Base-by-base conservation (phyloP, 2,113 vertebrate species). In the Rhinopithecus roxellana region DNA sequence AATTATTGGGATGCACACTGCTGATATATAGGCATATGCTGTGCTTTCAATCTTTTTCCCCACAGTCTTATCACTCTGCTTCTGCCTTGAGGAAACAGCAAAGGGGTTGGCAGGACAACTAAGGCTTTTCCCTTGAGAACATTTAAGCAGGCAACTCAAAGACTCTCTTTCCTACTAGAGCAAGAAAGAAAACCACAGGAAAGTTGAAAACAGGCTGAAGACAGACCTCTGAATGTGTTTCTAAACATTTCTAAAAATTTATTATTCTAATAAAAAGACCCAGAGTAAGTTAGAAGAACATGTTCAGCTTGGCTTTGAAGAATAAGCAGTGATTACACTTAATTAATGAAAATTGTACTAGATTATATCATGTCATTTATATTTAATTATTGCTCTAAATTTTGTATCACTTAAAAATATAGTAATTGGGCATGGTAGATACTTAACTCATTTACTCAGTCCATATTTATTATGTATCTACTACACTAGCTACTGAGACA, bases 71-170 rank as follows among this genome's bases (percentile, higher is more conserved):
- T 23, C 18, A 25, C 13, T 45, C 55, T 6, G 20, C 2, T 72
- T 89, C 38, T 59, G 64, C 40, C 67, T 61, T 23, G 32, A 90
- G 43, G 52, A 86, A 45, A n/a, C 59, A 89, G 40, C 38, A 96
- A 59, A 83, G 86, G 79, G 45, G 87, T 81, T 94, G 92, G 87
- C 81, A 94, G 80, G 50, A 64, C 50, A 96, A 74, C 81, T 64
- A 80, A 85, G 72, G 59, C 18, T 25, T 64, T 90, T 52, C 27
- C 72, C 87, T 74, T 81, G 32, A 45, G 38, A 74, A 91, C 38
- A 64, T 81, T 87, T 86, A 87, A 96, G 43, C 43, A 90, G 48
- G 27, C 20, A 75, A 20, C 50, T 67, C n/a, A 79, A 59, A 86
- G 16, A 69, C 27, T 59, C 20, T 72, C 43, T 94, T 88, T 61